Conservation (phyloP, 2,888 invertebrate genomes). For the Netelia inedita region DNA sequence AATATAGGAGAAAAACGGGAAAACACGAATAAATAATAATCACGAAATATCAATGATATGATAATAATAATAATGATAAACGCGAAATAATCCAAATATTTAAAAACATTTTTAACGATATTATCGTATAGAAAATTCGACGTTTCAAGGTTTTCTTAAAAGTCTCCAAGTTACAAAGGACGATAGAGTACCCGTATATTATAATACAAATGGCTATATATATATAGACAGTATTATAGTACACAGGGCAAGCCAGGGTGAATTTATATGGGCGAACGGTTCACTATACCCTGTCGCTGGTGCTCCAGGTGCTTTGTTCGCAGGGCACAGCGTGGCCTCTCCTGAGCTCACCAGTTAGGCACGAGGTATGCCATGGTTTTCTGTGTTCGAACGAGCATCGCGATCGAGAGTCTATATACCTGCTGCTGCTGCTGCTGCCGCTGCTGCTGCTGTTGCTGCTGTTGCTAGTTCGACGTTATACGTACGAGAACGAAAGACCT, state of each 20-base stretch:
- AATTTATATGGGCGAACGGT: slow-evolving; percentile 32
- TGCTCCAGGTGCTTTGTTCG: slow-evolving; percentile 68
- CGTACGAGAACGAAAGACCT: slow-evolving; percentile 40
- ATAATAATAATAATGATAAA: neutral
- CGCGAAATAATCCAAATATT: neutral
- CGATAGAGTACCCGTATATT: slow-evolving; percentile 11
- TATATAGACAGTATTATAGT: slow-evolving; percentile 13
- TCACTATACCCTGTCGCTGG: slow-evolving; percentile 46
- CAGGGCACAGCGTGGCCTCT: slow-evolving; percentile 44
- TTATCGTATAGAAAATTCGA: neutral
- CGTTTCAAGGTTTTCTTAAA: neutral
- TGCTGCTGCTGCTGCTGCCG: neutral
- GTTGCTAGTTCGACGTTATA: neutral
- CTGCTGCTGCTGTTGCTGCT: neutral
- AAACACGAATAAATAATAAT: neutral
- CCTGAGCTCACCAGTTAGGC: slow-evolving; percentile 44
- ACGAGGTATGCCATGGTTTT: slow-evolving; percentile 48
- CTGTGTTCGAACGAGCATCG: slow-evolving; percentile 32
- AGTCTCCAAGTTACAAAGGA: slow-evolving; percentile 9
- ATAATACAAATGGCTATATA: slow-evolving; percentile 13
- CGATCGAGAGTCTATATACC: slow-evolving; percentile 39
- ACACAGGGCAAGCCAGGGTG: neutral
- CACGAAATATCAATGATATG: neutral
- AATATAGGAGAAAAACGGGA: neutral
- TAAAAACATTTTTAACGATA: neutral